Base-by-base conservation (phyloP, 2,888 invertebrate species). In the Megalurothrips usitatus region DNA sequence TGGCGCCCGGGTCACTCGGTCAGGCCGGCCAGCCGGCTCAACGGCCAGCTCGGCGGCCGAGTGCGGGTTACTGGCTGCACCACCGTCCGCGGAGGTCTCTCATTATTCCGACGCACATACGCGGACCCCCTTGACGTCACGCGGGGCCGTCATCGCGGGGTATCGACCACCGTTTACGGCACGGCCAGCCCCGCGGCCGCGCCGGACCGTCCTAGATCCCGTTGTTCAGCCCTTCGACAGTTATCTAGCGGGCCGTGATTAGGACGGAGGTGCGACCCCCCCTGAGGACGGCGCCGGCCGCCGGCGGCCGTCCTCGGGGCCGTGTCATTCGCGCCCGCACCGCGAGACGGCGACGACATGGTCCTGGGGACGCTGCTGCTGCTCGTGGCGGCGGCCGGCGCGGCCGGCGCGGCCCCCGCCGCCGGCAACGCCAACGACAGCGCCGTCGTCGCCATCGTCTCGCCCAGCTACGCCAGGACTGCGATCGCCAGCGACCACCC, bases 401-500 rank as follows among this genome's bases (percentile, higher is more conserved):
- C 23, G 68, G 26, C 26, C 23, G 23, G 68, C 68, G 68, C 23
- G 23, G 68, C 68, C 68, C 68, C 68, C 68, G 68, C 68, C 68
- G 9, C 4, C 68, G 68, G 11, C 23, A 19, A n/a, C 68, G 23
- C 68, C 68, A 26, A 23, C 68, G 26, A 75, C 58, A 19, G 26
- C 68, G 14, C 68, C 26, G 68, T 12, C 23, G 68, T 26, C 68
- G 68, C 68, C 68, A 75, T 75, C 26, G 68, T 75, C 23, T 75
- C 68, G 68, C 68, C 68, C 23, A 75, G 68, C 68, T 75, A 75
- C 68, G 68, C 68, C 68, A 23, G 26, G 68, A 75, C 68, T 10
- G 68, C 68, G 11, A 8, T 1, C 68, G 23, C 68, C 11, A 12
- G 68, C 68, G 68, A 75, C 68, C 68, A 75, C 26, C 26, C 68